Percentiles rank a stretch among this genome's conserved stretches.
These are phyloP conservation scores for Amphimedon queenslandica DNA, from an alignment of 37 sponge, comb jelly and placozoan genomes.

Conservation along the genomic window DNA sequence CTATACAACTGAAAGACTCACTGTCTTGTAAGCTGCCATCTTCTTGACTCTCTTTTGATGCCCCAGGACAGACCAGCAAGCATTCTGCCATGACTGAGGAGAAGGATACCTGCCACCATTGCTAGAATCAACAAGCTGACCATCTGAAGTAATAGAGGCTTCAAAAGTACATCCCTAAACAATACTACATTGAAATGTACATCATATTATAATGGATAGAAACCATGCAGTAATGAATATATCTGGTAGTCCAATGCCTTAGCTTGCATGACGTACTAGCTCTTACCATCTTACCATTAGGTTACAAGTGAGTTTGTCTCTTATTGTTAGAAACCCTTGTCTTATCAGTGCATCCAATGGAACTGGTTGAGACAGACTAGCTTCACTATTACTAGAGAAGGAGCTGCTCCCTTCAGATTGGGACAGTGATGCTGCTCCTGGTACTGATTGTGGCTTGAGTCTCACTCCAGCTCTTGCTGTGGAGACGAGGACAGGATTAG, in stretches of 20 bases:
- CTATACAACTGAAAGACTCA: slow-evolving; percentile 14
- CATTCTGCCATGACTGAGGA: slow-evolving; percentile 52
- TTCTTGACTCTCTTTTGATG: slow-evolving; percentile 25
- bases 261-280: too few relatives aligned
- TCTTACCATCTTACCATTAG: slow-evolving; percentile 52
- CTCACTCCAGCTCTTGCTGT: too few relatives aligned
- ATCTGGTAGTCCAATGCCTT: not conserved
- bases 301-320: slow-evolving; percentile 13
- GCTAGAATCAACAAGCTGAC: slow-evolving; percentile 10
- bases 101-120: too few relatives aligned
- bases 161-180: slow-evolving; percentile 62
- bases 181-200: not conserved
- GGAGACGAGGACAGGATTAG: too few relatives aligned
- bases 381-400: too few relatives aligned
- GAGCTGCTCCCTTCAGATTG: too few relatives aligned
- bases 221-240: not conserved
- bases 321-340: slow-evolving; percentile 26
- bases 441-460: too few relatives aligned
- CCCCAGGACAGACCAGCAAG: slow-evolving; percentile 67
- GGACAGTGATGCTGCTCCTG: too few relatives aligned
- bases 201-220: not conserved
- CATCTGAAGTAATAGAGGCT: slow-evolving; percentile 42
- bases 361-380: slow-evolving; percentile 32
- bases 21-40: slow-evolving; percentile 45
- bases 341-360: slow-evolving; percentile 47